These are phyloP conservation scores for Palaemon carinicauda DNA, from an alignment of 1,140 invertebrate species.

Conservation along the genomic window DNA sequence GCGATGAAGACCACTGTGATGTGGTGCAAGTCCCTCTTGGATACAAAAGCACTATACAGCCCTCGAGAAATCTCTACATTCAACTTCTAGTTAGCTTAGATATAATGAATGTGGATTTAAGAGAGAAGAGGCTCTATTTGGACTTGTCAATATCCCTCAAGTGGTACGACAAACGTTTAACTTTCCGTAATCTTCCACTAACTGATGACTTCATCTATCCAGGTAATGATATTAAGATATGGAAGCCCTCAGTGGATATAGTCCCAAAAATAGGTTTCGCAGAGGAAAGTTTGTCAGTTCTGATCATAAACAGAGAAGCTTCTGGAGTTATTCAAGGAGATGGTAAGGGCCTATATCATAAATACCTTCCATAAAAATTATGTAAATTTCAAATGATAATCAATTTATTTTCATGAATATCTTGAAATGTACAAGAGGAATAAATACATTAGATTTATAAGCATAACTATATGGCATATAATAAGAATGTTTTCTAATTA, in stretches of 20 bases:
- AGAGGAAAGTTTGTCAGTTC: background rate
- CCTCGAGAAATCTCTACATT: background rate
- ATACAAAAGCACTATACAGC: background rate
- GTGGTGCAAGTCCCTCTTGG: background rate
- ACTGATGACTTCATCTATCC: background rate
- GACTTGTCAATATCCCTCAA: background rate
- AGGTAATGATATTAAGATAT: background rate
- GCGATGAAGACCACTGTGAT: conserved; percentile 26
- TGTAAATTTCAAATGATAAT: too few relatives aligned
- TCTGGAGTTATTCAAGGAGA: background rate
- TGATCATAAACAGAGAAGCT: background rate
- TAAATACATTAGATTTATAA: too few relatives aligned
- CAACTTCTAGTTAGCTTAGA: background rate
- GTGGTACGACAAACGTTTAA: conserved; percentile 1
- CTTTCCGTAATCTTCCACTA: background rate
- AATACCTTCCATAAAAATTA: background rate
- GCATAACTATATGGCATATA: too few relatives aligned
- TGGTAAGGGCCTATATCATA: background rate
- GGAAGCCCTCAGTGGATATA: background rate
- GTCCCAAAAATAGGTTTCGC: conserved; percentile 11
- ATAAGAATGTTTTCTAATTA: too few relatives aligned
- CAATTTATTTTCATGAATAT: too few relatives aligned
- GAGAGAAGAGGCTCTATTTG: background rate
- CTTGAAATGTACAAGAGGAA: too few relatives aligned
- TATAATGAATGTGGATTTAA: background rate